A percentile compares a stretch with the other conserved stretches of the same genome.
phyloP scores from a whole-genome alignment of 1,140 invertebrate genomes.

The Eciton burchellii region DNA sequence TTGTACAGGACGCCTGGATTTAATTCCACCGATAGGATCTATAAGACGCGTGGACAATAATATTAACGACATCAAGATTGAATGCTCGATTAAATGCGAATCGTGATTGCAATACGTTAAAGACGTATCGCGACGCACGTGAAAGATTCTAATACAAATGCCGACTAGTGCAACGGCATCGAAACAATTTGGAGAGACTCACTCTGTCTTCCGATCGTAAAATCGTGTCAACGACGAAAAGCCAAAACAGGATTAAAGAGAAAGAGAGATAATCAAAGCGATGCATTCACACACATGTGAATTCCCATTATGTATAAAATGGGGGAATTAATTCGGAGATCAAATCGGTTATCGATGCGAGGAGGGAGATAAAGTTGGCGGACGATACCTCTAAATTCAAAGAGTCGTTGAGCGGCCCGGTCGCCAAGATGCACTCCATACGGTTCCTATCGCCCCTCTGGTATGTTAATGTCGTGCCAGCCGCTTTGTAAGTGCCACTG shows the following conservation, averaged over 20 bases:
- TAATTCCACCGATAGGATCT: constrained; percentile 92
- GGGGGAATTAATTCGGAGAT: constrained; percentile 2
- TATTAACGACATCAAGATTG: constrained; percentile 15
- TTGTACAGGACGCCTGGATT: constrained; percentile 96
- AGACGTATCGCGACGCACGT: neutral
- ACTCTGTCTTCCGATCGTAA: neutral
- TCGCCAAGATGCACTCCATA: constrained; percentile 89
- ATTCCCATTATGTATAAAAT: too few species aligned
- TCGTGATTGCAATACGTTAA: neutral
- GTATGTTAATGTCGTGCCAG: constrained; percentile 93
- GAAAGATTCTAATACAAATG: neutral
- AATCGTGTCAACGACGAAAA: too few species aligned
- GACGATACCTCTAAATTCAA: constrained; percentile 92
- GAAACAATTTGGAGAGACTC: neutral
- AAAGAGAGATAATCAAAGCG: too few species aligned
- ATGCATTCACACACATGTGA: too few species aligned
- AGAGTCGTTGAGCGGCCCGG: constrained; percentile 91
- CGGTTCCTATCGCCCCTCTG: constrained; percentile 87
- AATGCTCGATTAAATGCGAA: neutral
- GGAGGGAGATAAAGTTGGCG: neutral
- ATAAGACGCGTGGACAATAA: constrained; percentile 28
- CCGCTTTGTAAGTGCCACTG: constrained; percentile 92
- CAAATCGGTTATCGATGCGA: neutral
- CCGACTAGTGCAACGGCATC: neutral
- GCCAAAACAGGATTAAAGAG: too few species aligned